These are phyloP conservation scores for Galaxias olidus DNA, from an alignment of 2,797 vertebrate genomes.

Conservation along the genomic window DNA sequence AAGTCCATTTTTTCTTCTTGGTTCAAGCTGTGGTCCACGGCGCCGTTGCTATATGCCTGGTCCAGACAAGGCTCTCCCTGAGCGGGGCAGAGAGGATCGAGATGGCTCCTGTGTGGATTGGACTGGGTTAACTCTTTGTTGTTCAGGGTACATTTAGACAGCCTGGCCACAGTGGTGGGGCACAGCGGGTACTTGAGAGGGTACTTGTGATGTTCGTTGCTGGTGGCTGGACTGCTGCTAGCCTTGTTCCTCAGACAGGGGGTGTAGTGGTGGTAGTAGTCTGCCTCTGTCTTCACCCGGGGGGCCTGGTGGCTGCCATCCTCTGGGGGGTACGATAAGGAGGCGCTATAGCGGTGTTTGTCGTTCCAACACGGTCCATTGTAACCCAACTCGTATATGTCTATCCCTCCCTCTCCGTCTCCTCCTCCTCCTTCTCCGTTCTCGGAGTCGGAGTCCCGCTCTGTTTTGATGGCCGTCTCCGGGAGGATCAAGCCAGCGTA, in stretches of 20 bases:
- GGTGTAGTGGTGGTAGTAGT: constrained; percentile 50
- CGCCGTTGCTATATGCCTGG: constrained; percentile 50
- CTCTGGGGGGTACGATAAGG: constrained; percentile 20
- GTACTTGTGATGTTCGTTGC: constrained; percentile 62
- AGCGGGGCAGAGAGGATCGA: constrained; percentile 41
- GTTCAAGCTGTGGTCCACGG: constrained; percentile 53
- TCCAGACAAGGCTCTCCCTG: constrained; percentile 49
- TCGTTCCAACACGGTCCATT: constrained; percentile 48
- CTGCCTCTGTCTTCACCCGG: constrained; percentile 76
- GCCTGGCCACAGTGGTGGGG: constrained; percentile 45
- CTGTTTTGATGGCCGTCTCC: constrained; percentile 76
- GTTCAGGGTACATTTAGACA: constrained; percentile 57
- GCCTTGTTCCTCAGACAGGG: constrained; percentile 66
- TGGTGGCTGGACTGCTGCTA: constrained; percentile 48
- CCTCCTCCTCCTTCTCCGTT: constrained; percentile 40
- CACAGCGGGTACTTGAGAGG: constrained; percentile 40
- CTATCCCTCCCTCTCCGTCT: constrained; percentile 1
- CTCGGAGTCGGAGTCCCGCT: constrained; percentile 76
- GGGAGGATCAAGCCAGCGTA: constrained; percentile 54
- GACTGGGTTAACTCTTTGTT: constrained; percentile 56
- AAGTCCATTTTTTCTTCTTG: constrained; percentile 60
- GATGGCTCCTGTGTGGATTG: constrained; percentile 45
- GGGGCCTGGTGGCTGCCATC: constrained; percentile 49
- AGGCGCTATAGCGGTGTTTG: constrained; percentile 51
- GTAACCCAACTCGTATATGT: constrained; percentile 41